Evolutionary conservation across 2,113 vertebrate genomes (phyloP), one percentile per base, ranked within the genome.

Genomic region (Hoplias malabaricus): DNA sequence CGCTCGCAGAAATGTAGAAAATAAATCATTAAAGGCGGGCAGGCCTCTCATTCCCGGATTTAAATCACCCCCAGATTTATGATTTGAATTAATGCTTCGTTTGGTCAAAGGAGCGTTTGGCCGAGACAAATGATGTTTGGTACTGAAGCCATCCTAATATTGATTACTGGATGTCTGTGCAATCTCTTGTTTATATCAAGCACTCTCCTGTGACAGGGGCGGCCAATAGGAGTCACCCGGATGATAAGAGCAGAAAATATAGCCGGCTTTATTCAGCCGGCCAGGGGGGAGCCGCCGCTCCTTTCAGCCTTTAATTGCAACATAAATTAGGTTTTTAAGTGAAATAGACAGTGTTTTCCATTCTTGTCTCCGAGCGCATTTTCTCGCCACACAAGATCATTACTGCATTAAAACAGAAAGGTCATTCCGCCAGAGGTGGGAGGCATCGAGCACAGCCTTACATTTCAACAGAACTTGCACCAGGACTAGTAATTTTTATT

Each of bases 101-200:
- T 99, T 98, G 96, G 95, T 96, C 96, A 98, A 96, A 97, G 95
- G 94, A 98, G 97, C 97, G 94, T 94, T n/a, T 92, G 95, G 92
- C 83, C 86, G 95, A 96, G 96, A 98, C 94, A 98, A 98, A 98
- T 97, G 94, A 96, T 96, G 96, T 96, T 95, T 95, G 95, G 93
- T 98, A 98, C 96, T 96, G 96, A 96, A 97, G 94, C 95, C 94
- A 94, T 98, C 95, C 95, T 95, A 93, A 96, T 98, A 98, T 99
- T 98, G 97, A 99, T 99, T 96, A 94, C 96, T 92, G 94, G 93
- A 95, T 97, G 98, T 97, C 96, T 94, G 93, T 90, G 95, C 95
- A 97, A 98, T 98, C 95, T 98, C 96, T 98, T 98, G 96, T 98
- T 99, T 98, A 98, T 98, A 98, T 98, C 97, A 96, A 96, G 95